phyloP scores from a whole-genome alignment of 1,140 invertebrate species.

The Cheumatopsyche charites region DNA sequence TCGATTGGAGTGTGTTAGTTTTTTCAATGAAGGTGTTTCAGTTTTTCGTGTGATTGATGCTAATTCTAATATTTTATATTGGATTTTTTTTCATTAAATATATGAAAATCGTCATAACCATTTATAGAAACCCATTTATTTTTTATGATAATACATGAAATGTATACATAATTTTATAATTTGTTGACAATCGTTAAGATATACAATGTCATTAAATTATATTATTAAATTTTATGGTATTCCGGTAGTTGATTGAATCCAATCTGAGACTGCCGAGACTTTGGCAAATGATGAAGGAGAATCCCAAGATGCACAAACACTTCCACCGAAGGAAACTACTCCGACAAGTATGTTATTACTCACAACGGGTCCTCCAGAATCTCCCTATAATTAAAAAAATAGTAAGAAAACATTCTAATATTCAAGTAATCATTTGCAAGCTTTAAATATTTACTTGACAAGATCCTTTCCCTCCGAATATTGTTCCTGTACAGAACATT shows the following conservation, averaged over 20 bases:
- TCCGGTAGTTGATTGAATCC: conserved; percentile 57
- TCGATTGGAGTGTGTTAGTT: too few species aligned
- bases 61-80: too few species aligned
- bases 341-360: conserved; percentile 3
- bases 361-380: not conserved
- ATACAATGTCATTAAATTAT: too few species aligned
- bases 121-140: too few species aligned
- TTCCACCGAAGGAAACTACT: not conserved
- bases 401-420: too few species aligned
- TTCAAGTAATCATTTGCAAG: not conserved
- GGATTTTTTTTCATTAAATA: too few species aligned
- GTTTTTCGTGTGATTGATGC: too few species aligned
- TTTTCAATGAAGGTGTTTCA: too few species aligned
- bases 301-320: conserved; percentile 51
- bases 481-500: conserved; percentile 60
- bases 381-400: conserved; percentile 32
- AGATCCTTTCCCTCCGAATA: conserved; percentile 58
- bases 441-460: conserved; percentile 53
- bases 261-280: conserved; percentile 54
- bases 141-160: too few species aligned
- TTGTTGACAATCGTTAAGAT: too few species aligned
- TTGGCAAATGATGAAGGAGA: conserved; percentile 59
- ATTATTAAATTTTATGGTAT: conserved; percentile 39
- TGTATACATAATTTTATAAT: too few species aligned
- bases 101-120: too few species aligned